These are phyloP conservation scores for Agelastica alni DNA, from an alignment of 2,888 invertebrate species.

Conservation along the genomic window DNA sequence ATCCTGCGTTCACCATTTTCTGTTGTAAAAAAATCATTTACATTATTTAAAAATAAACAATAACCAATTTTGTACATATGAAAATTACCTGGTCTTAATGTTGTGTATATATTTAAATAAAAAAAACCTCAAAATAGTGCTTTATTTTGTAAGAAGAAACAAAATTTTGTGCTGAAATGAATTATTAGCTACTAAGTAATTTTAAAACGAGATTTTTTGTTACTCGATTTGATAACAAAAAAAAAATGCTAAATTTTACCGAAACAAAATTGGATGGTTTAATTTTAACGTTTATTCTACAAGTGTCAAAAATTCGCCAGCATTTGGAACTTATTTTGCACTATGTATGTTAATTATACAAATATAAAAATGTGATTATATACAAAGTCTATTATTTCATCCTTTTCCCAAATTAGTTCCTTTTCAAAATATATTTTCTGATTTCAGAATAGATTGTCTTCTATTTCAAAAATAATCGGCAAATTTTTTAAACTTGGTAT, in stretches of 20 bases:
- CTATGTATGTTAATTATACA: conserved; percentile 36
- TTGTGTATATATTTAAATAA: conserved; percentile 35
- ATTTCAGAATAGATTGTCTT: too few species aligned
- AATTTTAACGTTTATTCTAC: conserved; percentile 14
- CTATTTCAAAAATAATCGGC: too few species aligned
- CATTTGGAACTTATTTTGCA: conserved; percentile 29
- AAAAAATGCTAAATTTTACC: not conserved
- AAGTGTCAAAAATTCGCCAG: conserved; percentile 27
- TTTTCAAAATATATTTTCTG: too few species aligned
- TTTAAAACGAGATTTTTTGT: conserved; percentile 25
- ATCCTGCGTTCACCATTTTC: not conserved
- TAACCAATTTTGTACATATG: conserved; percentile 23
- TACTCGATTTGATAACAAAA: not conserved
- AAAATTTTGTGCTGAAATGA: conserved; percentile 24
- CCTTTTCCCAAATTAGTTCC: too few species aligned
- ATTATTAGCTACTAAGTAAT: conserved; percentile 29
- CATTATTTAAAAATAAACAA: conserved; percentile 20
- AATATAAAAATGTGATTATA: conserved; percentile 29
- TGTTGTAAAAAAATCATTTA: conserved; percentile 11
- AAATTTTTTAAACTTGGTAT: too few species aligned
- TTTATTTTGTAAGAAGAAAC: conserved; percentile 32
- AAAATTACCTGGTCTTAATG: conserved; percentile 33
- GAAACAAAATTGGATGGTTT: conserved; percentile 1
- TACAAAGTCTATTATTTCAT: too few species aligned
- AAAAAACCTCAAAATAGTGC: conserved; percentile 32